Evolutionary conservation across 2,113 vertebrate genomes (phyloP).

Genomic region (Hippocampus comes): DNA sequence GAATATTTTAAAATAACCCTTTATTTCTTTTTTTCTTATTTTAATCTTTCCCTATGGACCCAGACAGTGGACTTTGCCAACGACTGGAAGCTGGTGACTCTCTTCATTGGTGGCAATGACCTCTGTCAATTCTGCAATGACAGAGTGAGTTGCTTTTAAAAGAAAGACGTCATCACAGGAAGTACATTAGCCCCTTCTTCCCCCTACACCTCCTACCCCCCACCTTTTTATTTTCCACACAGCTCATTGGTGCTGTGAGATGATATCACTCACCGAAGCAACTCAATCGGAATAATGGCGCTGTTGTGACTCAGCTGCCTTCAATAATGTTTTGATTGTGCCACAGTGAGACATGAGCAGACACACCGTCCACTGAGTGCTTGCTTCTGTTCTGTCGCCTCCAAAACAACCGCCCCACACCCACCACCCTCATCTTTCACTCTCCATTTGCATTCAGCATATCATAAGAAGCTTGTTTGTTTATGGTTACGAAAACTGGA

Average conservation of each 20-base stretch:
- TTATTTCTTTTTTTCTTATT: neutral
- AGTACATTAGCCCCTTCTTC: neutral
- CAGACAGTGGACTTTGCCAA: constrained; percentile 82
- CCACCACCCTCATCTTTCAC: constrained; percentile 14
- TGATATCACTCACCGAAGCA: constrained; percentile 52
- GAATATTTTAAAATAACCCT: neutral
- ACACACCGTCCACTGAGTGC: constrained; percentile 53
- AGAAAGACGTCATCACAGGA: neutral
- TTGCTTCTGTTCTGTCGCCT: constrained; percentile 48
- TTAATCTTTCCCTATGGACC: constrained; percentile 13
- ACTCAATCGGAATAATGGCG: constrained; percentile 50
- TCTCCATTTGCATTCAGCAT: constrained; percentile 33
- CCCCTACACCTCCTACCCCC: neutral
- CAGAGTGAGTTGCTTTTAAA: constrained; percentile 68
- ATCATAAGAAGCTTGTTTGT: neutral
- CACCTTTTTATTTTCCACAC: no score
- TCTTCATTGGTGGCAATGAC: constrained; percentile 87
- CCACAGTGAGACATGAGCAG: constrained; percentile 59
- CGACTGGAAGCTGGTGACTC: constrained; percentile 93
- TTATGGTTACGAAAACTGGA: neutral
- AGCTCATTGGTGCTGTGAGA: constrained; percentile 28
- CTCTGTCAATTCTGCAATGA: constrained; percentile 87
- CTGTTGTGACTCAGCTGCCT: constrained; percentile 44
- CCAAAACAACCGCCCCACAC: constrained; percentile 15
- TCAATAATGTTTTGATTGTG: constrained; percentile 54